Percentiles rank a stretch among this genome's conserved stretches.
These are phyloP conservation scores for Nannospalax galili DNA, from an alignment of 2,113 vertebrate species.

Conservation along the genomic window DNA sequence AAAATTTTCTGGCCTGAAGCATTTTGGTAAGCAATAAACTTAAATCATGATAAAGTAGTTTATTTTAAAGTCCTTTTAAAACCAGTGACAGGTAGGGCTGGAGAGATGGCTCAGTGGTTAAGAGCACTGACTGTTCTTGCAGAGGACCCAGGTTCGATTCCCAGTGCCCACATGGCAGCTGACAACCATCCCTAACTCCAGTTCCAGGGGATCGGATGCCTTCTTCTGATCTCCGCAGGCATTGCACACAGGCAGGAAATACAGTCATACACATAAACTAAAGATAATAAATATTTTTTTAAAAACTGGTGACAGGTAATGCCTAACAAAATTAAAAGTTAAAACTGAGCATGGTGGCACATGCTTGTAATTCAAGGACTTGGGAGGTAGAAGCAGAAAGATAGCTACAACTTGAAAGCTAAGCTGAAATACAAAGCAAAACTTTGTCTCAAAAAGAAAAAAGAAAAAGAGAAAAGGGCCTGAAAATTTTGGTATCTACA, in stretches of 20 bases:
- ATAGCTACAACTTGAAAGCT: background rate
- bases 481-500: too few species aligned
- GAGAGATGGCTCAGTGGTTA: too few species aligned
- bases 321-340: background rate
- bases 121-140: too few species aligned
- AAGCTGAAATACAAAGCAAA: background rate
- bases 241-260: too few species aligned
- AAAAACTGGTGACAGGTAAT: background rate
- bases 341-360: background rate
- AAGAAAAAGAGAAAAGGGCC: background rate
- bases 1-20: background rate
- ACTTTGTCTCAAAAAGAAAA: background rate
- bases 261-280: too few species aligned
- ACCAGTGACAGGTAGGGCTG: background rate
- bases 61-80: background rate
- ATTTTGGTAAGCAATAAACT: background rate
- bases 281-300: too few species aligned
- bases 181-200: too few species aligned
- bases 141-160: too few species aligned
- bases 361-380: background rate
- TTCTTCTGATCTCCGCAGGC: too few species aligned
- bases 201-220: too few species aligned
- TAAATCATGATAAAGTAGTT: background rate
- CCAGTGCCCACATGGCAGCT: too few species aligned
- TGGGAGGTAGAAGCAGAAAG: background rate